Conservation (phyloP, 2,888 invertebrate species). For the Sialis fuliginosa region DNA sequence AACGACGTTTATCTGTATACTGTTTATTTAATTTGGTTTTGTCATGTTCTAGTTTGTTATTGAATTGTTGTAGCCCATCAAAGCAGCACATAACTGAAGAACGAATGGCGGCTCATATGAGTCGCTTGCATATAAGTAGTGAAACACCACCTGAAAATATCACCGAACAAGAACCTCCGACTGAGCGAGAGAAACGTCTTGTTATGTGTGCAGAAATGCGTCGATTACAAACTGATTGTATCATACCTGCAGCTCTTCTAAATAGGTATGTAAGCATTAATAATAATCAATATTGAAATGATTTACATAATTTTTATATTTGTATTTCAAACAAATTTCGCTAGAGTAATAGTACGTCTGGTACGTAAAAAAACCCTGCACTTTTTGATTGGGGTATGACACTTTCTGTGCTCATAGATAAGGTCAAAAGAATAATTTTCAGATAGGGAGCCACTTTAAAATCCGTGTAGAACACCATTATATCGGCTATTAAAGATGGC, state of each 20-base stretch:
- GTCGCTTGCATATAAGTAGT: constrained; percentile 48
- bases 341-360: no score
- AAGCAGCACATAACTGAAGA: constrained; percentile 72
- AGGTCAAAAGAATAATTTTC: no score
- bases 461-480: no score
- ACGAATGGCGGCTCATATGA: constrained; percentile 66
- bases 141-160: constrained; percentile 17
- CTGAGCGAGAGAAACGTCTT: constrained; percentile 22
- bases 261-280: constrained; percentile 12
- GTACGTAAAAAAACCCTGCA: no score
- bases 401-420: no score
- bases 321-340: no score
- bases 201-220: constrained; percentile 54
- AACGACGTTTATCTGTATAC: no score
- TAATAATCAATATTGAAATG: neutral
- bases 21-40: no score
- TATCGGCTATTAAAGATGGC: no score
- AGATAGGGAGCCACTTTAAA: no score
- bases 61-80: constrained; percentile 16
- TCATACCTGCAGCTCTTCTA: constrained; percentile 47
- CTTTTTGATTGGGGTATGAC: no score
- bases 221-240: constrained; percentile 41
- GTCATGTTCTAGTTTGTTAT: neutral
- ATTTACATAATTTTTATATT: neutral
- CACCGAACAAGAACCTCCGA: constrained; percentile 8